Evolutionary conservation across 2,888 invertebrate species (phyloP).

Genomic region (Papilio demoleus): DNA sequence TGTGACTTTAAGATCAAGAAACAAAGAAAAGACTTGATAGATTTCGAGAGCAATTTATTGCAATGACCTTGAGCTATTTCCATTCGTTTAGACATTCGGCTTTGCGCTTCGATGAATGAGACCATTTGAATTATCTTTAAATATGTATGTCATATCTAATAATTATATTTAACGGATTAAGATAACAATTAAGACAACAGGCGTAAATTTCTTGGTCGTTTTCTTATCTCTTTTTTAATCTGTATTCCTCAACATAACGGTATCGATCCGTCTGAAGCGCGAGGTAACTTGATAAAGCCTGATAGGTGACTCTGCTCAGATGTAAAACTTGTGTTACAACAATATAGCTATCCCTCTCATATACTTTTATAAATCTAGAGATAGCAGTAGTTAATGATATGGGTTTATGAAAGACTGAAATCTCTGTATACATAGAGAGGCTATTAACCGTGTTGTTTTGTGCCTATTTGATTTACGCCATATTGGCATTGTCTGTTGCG

Average conservation of each 20-base stretch:
- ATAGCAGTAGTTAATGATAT: not conserved
- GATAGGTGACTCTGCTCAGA: not conserved
- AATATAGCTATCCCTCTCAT: not conserved
- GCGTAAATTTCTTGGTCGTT: not conserved
- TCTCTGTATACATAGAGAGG: no score
- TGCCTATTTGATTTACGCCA: no score
- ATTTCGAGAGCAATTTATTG: not conserved
- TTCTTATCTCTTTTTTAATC: not conserved
- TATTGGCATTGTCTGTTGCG: no score
- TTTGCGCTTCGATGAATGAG: constrained; percentile 1
- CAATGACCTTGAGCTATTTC: constrained; percentile 7
- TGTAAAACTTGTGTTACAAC: not conserved
- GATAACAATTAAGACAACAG: not conserved
- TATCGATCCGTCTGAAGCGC: constrained; percentile 6
- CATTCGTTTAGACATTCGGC: constrained; percentile 1
- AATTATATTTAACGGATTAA: not conserved
- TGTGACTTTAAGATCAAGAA: constrained; percentile 1
- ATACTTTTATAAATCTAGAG: not conserved
- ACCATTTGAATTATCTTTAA: not conserved
- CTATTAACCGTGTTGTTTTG: no score
- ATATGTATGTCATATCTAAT: not conserved
- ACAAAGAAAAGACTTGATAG: not conserved
- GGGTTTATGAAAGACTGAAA: no score
- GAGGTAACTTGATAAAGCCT: not conserved
- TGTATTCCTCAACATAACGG: not conserved